phyloP scores from a whole-genome alignment of 2,113 vertebrate genomes.

The Alces alces region DNA sequence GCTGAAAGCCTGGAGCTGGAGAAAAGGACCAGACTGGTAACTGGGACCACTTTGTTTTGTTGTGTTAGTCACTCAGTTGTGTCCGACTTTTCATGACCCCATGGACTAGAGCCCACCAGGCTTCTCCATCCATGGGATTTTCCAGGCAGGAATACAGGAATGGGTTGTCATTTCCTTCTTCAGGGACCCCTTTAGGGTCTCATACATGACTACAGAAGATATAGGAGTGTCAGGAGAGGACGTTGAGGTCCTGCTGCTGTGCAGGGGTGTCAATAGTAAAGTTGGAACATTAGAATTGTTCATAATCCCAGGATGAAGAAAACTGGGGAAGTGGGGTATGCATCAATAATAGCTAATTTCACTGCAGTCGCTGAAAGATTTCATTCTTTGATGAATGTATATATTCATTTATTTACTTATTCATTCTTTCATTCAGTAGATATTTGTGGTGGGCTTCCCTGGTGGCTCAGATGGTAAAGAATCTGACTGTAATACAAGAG shows the following conservation, averaged over 20 bases:
- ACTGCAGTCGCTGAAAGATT: not conserved
- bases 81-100: not conserved
- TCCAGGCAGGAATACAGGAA: not conserved
- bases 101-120: not conserved
- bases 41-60: not conserved
- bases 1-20: not conserved
- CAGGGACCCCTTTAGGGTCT: not conserved
- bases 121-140: not conserved
- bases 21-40: not conserved
- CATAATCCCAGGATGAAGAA: not conserved
- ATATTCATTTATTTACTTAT: not conserved
- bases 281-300: not conserved
- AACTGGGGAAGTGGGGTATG: not conserved
- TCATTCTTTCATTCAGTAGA: not conserved
- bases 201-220: not conserved
- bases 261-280: not conserved
- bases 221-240: too few relatives aligned
- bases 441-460: not conserved
- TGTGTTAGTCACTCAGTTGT: not conserved
- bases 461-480: not conserved
- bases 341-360: not conserved
- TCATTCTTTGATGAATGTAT: not conserved
- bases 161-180: not conserved
- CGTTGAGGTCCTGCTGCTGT: not conserved
- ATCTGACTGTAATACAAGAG: not conserved